phyloP scores from a whole-genome alignment of 2,888 invertebrate genomes.

The Orthosia incerta region DNA sequence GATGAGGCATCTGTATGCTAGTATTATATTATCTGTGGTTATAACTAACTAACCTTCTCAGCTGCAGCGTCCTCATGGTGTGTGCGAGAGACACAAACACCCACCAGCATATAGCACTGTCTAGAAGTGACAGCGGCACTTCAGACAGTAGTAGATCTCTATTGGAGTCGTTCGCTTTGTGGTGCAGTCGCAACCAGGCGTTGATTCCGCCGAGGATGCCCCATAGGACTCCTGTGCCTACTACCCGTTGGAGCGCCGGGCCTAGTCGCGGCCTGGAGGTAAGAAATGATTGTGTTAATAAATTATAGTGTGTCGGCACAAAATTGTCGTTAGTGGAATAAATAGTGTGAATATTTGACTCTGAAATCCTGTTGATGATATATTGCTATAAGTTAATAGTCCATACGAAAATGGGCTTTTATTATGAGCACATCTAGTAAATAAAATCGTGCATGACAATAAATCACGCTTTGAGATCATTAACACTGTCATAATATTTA shows the following conservation, averaged over 20 bases:
- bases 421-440: too few relatives aligned
- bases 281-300: background rate
- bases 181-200: constrained; percentile 94
- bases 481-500: too few relatives aligned
- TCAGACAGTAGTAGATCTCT: constrained; percentile 93
- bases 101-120: constrained; percentile 98
- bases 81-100: constrained; percentile 96
- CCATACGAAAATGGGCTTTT: too few relatives aligned
- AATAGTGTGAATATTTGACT: too few relatives aligned
- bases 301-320: too few relatives aligned
- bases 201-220: constrained; percentile 96
- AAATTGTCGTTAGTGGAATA: too few relatives aligned
- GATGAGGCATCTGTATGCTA: too few relatives aligned
- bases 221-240: constrained; percentile 96
- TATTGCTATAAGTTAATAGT: too few relatives aligned
- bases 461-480: too few relatives aligned
- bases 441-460: too few relatives aligned
- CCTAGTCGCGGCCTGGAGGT: constrained; percentile 95
- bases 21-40: too few relatives aligned
- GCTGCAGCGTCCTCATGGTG: constrained; percentile 96
- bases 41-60: constrained; percentile 92
- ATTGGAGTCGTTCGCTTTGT: constrained; percentile 80
- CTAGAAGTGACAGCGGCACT: constrained; percentile 96
- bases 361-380: too few relatives aligned
- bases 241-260: constrained; percentile 96